Conservation (phyloP, 2,888 invertebrate genomes). For the Lottia scabra region DNA sequence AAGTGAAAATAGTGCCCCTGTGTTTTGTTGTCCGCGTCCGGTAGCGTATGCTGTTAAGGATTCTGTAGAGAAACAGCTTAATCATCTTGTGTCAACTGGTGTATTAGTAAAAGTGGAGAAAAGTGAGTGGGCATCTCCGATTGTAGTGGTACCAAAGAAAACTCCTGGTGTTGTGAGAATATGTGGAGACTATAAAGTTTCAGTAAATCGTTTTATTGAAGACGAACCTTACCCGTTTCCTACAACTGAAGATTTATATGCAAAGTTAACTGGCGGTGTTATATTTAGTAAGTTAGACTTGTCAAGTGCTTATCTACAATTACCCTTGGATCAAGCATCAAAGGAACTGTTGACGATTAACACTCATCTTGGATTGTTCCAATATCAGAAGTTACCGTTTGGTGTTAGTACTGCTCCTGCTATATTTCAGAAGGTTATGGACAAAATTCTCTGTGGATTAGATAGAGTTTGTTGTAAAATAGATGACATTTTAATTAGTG, state of each 20-base stretch:
- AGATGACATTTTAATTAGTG: neutral
- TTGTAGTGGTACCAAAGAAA: neutral
- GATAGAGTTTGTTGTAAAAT: neutral
- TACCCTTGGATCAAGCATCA: neutral
- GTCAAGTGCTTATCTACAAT: neutral
- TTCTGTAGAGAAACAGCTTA: neutral
- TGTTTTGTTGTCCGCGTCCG: neutral
- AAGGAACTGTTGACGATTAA: neutral
- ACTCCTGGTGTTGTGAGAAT: neutral
- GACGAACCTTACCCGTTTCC: neutral
- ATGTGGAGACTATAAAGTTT: neutral
- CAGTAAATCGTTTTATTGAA: neutral
- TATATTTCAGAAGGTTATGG: neutral
- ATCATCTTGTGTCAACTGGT: neutral
- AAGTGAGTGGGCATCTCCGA: neutral
- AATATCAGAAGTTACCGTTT: neutral
- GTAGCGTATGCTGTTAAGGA: neutral
- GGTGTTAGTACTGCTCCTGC: neutral
- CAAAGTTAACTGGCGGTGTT: neutral
- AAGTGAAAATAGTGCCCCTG: neutral
- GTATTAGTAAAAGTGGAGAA: neutral
- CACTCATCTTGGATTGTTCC: neutral
- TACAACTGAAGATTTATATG: neutral
- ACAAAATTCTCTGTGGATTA: neutral
- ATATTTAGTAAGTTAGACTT: neutral